Percentiles rank a stretch among this genome's conserved stretches.
These are phyloP conservation scores for Nomada flava DNA, from an alignment of 2,888 invertebrate species.

Conservation along the genomic window DNA sequence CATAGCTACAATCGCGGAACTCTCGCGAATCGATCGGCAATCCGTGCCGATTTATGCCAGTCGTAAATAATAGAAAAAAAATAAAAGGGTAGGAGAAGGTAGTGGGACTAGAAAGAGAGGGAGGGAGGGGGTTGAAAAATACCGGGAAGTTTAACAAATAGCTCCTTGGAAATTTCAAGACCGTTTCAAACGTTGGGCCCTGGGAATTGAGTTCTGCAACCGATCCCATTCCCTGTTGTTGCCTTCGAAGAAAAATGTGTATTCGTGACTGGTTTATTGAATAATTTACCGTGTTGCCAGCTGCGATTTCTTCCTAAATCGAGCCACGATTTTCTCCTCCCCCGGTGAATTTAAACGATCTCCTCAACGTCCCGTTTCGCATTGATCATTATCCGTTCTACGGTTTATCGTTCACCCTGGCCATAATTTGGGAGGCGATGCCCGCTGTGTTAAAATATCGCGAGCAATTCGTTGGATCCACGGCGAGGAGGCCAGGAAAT, in stretches of 20 bases:
- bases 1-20: constrained; percentile 42
- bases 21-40: constrained; percentile 61
- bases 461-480: constrained; percentile 16
- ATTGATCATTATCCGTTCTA: constrained; percentile 4
- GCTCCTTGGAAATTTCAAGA: constrained; percentile 61
- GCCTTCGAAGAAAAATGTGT: constrained; percentile 58
- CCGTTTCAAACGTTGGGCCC: constrained; percentile 7
- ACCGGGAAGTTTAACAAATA: constrained; percentile 65
- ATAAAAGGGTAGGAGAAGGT: background rate
- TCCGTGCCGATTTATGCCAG: constrained; percentile 65
- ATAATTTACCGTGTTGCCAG: constrained; percentile 45
- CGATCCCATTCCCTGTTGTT: constrained; percentile 42
- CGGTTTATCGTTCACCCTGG: no score
- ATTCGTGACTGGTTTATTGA: constrained; percentile 60
- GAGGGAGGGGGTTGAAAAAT: constrained; percentile 25
- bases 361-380: constrained; percentile 1
- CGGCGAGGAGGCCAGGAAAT: constrained; percentile 17
- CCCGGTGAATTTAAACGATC: background rate
- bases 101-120: constrained; percentile 1
- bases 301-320: constrained; percentile 32
- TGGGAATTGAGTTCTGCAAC: constrained; percentile 45
- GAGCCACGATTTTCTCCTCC: constrained; percentile 10
- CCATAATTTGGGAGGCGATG: background rate
- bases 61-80: constrained; percentile 61
- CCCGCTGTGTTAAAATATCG: constrained; percentile 7